Base-by-base conservation (phyloP, 2,797 vertebrate genomes). In the Sebastes hopkinsi region DNA sequence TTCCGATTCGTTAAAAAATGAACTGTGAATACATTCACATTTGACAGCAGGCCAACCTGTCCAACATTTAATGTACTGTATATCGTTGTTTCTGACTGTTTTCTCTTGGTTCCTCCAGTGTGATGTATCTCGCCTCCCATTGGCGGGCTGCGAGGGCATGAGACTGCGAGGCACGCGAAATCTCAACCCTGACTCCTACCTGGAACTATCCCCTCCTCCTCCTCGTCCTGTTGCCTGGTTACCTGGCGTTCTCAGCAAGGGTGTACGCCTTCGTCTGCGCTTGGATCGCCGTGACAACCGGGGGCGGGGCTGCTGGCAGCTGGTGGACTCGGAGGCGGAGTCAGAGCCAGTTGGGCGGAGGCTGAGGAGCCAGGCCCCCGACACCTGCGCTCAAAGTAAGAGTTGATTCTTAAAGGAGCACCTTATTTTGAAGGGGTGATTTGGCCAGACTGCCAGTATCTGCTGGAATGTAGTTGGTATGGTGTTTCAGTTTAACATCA, bases 281-380 rank as follows among this genome's bases (percentile, higher is more conserved):
- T 87, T 95, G 62, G 89, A 94, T 86, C 93, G 60, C 20, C 85
- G 79, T 25, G 93, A 92, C 81, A 72, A 92, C 88, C 77, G 70
- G 29, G 93, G 93, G 34, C 79, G 91, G 62, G 75, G 90, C 86
- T 92, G 87, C 82, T 96, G 95, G 95, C 92, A 94, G 67, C 88
- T 96, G 75, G 94, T 95, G 13, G 90, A 94, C 79, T 70, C 91
- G 86, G 86, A 90, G 56, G 75, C 82, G 18, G 91, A 84, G 84
- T 75, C 88, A 22, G 82, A 76, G 46, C 61, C 75, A 4, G 73
- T 46, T 25, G 83, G 80, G 29, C 79, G 16, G 56, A 85, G 76
- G 34, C 74, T 82, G 29, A 87, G 77, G 29, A 86, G 67, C 80
- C 77, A 16, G 64, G 67, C 69, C 11, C 52, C 80, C 3, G 60